A percentile compares a stretch with the other conserved stretches of the same genome.
phyloP scores from a whole-genome alignment of 2,113 vertebrate genomes.

The Pelusios castaneus region DNA sequence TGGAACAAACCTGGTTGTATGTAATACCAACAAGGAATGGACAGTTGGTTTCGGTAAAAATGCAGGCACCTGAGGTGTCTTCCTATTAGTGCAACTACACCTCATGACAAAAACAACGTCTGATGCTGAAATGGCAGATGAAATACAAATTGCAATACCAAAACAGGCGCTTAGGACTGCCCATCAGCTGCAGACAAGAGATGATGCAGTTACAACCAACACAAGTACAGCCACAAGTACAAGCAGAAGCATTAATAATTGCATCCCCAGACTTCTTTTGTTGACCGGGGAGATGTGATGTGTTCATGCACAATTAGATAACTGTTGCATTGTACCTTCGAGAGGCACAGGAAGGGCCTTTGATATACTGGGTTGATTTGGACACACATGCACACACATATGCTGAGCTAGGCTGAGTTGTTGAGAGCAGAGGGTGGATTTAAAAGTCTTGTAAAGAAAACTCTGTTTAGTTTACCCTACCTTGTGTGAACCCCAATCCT shows the following conservation, averaged over 20 bases:
- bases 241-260: not conserved
- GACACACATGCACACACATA: not conserved
- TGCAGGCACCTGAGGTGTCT: not conserved
- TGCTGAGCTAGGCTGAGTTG: not conserved
- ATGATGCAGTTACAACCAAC: not conserved
- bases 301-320: not conserved
- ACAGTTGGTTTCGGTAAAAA: not conserved
- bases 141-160: not conserved
- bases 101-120: not conserved
- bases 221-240: too few species aligned
- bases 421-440: not conserved
- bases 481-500: not conserved
- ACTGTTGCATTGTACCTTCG: not conserved
- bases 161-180: not conserved
- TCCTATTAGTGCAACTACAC: not conserved
- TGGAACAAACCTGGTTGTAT: not conserved
- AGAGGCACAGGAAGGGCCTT: not conserved
- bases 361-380: not conserved
- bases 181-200: not conserved
- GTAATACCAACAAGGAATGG: not conserved
- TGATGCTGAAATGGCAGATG: not conserved
- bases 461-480: not conserved
- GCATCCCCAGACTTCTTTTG: not conserved
- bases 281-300: not conserved
- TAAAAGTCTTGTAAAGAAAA: not conserved